Percentiles rank a stretch among this genome's conserved stretches.
Conservation (phyloP, 2,113 vertebrate species). For the Rhombomys opimus region DNA sequence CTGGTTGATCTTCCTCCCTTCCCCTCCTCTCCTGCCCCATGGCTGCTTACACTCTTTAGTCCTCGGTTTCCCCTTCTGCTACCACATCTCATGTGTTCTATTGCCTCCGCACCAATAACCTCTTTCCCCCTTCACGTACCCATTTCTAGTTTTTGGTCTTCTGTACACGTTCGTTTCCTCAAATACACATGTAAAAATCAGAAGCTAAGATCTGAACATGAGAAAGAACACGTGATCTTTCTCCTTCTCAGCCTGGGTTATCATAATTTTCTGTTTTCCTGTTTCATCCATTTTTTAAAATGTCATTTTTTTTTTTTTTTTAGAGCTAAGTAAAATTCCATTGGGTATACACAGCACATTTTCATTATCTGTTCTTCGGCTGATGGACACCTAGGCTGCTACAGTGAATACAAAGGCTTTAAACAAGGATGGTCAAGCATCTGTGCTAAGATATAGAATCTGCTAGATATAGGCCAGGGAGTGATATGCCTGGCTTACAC, state of each 20-base stretch:
- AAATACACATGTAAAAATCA: not conserved
- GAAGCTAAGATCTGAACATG: not conserved
- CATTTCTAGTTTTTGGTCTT: not conserved
- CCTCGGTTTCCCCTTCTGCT: not conserved
- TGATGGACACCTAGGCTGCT: not conserved
- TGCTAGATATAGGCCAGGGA: not conserved
- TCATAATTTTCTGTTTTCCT: not conserved
- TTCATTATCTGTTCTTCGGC: not conserved
- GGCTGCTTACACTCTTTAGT: no score
- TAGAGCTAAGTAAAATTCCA: not conserved
- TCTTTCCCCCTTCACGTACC: not conserved
- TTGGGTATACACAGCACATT: not conserved
- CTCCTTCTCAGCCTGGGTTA: no score
- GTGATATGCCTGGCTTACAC: no score
- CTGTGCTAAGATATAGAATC: not conserved
- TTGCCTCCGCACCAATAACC: no score
- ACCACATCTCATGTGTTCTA: not conserved
- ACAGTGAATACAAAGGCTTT: not conserved
- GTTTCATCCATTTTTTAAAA: not conserved
- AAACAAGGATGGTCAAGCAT: not conserved
- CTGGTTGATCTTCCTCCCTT: not conserved
- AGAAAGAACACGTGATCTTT: not conserved
- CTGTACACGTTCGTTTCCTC: not conserved
- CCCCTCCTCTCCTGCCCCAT: not conserved
- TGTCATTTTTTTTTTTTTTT: not conserved